Evolutionary conservation across 2,113 vertebrate species (phyloP), one percentile per base, ranked within the genome.

Genomic region (Prionailurus viverrinus): DNA sequence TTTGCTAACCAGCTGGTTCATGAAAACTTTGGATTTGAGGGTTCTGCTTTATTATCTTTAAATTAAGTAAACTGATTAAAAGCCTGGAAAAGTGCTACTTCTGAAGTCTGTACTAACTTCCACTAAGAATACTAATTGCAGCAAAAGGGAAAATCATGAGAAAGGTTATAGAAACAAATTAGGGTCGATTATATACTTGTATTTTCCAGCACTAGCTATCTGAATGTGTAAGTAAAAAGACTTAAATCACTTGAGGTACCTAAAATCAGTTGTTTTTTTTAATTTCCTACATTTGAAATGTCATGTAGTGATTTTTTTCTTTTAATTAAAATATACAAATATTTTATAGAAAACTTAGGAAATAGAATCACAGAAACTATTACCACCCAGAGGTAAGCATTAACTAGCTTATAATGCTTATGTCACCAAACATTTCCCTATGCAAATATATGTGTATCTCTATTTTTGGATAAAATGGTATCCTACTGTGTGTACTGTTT

Each of bases 341-440:
- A 81, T 93, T 85, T 97, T 95, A 55, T 65, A 88, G 33, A 78
- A 76, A 95, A 94, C 90, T 69, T 89, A 86, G 58, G 29, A 94
- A 85, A 71, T 85, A 76, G 27, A 91, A 81, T 96, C 31, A 69
- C n/a, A 65, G 94, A 84, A 80, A 73, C 53, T 68, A 4, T 92
- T 6, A 48, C 14, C 33, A 69, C 53, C 6, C 8, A 89, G 76
- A 74, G 23, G 45, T 84, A 89, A 51, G 9, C 36, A 19, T 63
- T 79, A 76, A 91, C 31, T 78, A 45, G 79, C 31, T 79, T 51
- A 51, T 3, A 48, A 18, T 71, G 31, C 21, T 79, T 87, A 55
- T 14, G 15, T 65, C 15, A 21, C 6, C 9, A 58, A 19, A 81
- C 31, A 71, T 91, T 86, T 90, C 4, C 41, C 39, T 82, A 33